Evolutionary conservation across 2,113 vertebrate species (phyloP).

Genomic region (Rhodinocichla rosea): DNA sequence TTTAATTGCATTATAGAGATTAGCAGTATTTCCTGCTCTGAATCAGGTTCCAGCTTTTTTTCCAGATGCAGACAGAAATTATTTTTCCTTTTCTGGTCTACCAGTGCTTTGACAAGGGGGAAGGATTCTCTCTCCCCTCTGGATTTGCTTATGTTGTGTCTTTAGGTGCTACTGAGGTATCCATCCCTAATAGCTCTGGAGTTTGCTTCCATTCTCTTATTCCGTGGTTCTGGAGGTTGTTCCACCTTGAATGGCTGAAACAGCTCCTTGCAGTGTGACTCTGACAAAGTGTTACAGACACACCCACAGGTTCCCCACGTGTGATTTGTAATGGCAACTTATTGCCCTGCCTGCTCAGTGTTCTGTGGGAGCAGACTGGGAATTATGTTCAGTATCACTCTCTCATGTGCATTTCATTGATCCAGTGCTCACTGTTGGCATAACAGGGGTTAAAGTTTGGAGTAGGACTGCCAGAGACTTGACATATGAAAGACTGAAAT

Average conservation of each 20-base stretch:
- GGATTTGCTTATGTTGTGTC: neutral
- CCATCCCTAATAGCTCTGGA: neutral
- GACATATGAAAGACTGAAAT: neutral
- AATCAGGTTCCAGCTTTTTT: neutral
- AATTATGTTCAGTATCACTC: neutral
- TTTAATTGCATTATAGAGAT: neutral
- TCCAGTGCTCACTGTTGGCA: neutral
- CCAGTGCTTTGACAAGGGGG: neutral
- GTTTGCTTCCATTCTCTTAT: neutral
- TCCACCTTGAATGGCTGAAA: neutral
- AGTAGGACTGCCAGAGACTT: neutral
- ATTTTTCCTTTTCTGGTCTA: neutral
- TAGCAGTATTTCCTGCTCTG: neutral
- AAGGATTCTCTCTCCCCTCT: neutral
- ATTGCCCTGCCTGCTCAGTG: neutral
- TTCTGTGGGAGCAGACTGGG: neutral
- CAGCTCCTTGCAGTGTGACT: neutral
- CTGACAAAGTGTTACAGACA: neutral
- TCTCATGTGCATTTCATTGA: neutral
- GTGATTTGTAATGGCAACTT: fast-evolving
- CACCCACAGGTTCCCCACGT: neutral
- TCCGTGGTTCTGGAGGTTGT: neutral
- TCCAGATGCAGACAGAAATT: neutral
- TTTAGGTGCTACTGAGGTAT: neutral
- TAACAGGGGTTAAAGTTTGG: neutral